These are phyloP conservation scores for Capricornis sumatraensis DNA, from an alignment of 2,113 vertebrate species.

Conservation along the genomic window DNA sequence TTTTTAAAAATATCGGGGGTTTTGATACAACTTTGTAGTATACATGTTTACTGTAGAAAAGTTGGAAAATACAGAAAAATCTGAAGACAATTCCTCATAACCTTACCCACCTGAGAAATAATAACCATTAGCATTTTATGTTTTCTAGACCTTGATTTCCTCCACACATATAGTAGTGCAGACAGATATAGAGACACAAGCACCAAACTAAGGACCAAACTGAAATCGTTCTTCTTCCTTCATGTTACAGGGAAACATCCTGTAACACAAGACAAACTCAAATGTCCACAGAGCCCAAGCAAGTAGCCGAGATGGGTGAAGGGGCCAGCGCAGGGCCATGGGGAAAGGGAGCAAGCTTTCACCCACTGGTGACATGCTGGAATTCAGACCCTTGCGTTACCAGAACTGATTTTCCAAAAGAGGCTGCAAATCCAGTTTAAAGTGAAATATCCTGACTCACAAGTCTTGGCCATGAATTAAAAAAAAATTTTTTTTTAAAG, in stretches of 20 bases:
- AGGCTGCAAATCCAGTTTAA: background rate
- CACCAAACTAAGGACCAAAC: background rate
- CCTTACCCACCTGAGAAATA: background rate
- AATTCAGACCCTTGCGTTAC: background rate
- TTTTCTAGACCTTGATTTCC: background rate
- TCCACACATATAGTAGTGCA: background rate
- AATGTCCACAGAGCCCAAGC: background rate
- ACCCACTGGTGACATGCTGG: background rate
- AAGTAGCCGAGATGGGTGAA: background rate
- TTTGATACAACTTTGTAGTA: background rate
- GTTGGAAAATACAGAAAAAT: background rate
- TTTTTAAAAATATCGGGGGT: background rate
- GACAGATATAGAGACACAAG: background rate
- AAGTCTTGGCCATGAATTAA: background rate
- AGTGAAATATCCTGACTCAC: background rate
- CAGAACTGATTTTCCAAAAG: background rate
- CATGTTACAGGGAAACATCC: background rate
- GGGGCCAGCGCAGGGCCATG: background rate
- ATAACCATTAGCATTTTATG: background rate
- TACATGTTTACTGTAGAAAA: background rate
- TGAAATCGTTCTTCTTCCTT: background rate
- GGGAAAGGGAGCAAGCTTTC: background rate
- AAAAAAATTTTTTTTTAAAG: background rate
- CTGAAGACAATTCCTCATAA: background rate
- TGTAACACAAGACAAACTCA: background rate